These are phyloP conservation scores for Trematomus loennbergii DNA, from an alignment of 2,113 vertebrate species.

Conservation along the genomic window DNA sequence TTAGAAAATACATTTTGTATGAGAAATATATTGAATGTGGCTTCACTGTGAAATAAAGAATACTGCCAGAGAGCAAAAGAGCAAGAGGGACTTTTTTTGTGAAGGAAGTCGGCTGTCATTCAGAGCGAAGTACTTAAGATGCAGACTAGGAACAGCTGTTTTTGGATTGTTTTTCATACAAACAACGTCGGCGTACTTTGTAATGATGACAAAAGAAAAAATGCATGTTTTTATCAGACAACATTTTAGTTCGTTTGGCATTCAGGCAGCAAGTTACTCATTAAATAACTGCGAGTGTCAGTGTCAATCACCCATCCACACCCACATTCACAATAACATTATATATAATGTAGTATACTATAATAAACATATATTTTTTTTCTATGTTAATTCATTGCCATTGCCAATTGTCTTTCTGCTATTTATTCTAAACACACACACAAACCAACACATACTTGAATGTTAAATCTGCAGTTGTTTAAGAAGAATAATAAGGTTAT, in stretches of 20 bases:
- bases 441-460: background rate
- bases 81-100: background rate
- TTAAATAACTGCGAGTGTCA: background rate
- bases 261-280: background rate
- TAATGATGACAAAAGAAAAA: conserved; percentile 2
- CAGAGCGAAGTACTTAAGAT: conserved; percentile 16
- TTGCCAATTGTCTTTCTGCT: too few relatives aligned
- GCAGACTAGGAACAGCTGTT: conserved; percentile 5
- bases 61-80: background rate
- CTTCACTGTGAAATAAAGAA: background rate
- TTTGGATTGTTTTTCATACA: background rate
- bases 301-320: background rate
- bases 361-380: too few relatives aligned
- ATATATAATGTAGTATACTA: background rate
- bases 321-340: background rate
- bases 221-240: conserved; percentile 4
- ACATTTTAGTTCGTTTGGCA: background rate
- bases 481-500: conserved; percentile 25
- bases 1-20: conserved; percentile 13
- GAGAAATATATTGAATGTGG: conserved; percentile 1
- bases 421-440: background rate
- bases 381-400: background rate
- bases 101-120: conserved; percentile 3
- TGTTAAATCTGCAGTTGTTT: conserved; percentile 13
- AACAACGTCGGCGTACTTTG: background rate